Percentiles rank a stretch among this genome's conserved stretches.
phyloP scores from a whole-genome alignment of 2,113 vertebrate species.

The Callospermophilus lateralis region DNA sequence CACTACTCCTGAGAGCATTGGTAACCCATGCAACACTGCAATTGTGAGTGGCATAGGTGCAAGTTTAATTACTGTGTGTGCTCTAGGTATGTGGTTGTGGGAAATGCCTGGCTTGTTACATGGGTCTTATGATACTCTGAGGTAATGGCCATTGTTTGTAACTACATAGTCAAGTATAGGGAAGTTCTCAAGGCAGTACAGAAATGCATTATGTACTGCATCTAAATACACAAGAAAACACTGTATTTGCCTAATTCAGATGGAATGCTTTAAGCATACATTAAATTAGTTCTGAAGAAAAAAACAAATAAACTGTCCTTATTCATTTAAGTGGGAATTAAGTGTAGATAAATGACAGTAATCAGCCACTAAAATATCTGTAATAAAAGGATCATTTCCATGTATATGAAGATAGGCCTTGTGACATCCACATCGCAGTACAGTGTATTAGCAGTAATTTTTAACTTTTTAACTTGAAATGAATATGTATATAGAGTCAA shows the following conservation, averaged over 20 bases:
- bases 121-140: not conserved
- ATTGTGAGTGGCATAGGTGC: not conserved
- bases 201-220: not conserved
- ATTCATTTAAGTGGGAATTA: not conserved
- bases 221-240: not conserved
- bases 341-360: not conserved
- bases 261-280: not conserved
- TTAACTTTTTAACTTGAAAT: not conserved
- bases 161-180: not conserved
- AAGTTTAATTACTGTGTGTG: not conserved
- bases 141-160: not conserved
- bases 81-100: not conserved
- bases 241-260: not conserved
- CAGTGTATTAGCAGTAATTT: not conserved
- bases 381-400: not conserved
- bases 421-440: not conserved
- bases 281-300: not conserved
- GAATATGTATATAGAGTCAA: not conserved
- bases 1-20: not conserved
- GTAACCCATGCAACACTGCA: not conserved
- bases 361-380: not conserved
- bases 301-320: not conserved
- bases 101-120: not conserved
- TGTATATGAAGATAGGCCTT: not conserved
- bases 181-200: not conserved